These are phyloP conservation scores for Idaea aversata DNA, from an alignment of 2,888 invertebrate genomes.

Conservation along the genomic window DNA sequence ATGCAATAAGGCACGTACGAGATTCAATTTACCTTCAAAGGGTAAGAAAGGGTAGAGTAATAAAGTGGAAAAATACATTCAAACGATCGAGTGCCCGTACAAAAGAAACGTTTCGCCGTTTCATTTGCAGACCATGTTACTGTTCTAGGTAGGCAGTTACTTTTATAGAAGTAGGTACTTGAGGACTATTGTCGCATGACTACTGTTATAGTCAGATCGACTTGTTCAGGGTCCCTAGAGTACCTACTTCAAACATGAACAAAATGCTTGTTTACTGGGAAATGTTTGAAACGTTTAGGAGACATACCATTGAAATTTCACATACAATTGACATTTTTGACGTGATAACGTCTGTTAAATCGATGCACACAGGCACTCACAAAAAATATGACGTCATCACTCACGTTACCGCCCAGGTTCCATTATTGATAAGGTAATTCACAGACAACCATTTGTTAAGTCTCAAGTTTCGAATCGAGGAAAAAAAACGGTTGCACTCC, in stretches of 20 bases:
- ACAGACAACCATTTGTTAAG: too few relatives aligned
- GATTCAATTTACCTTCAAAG: slow-evolving; percentile 24
- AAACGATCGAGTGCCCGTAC: slow-evolving; percentile 21
- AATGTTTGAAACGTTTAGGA: background rate
- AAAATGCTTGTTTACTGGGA: background rate
- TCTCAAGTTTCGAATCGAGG: too few relatives aligned
- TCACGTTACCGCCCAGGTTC: too few relatives aligned
- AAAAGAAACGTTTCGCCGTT: slow-evolving; percentile 22
- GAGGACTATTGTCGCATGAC: background rate
- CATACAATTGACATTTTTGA: too few relatives aligned
- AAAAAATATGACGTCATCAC: too few relatives aligned
- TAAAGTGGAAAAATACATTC: slow-evolving; percentile 22
- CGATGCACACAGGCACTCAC: too few relatives aligned
- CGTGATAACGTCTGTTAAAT: too few relatives aligned
- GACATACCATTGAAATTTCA: too few relatives aligned
- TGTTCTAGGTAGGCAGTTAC: background rate
- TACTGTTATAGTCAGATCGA: background rate
- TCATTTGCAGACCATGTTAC: background rate
- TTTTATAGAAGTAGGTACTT: background rate
- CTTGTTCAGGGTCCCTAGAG: background rate
- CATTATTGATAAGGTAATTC: too few relatives aligned
- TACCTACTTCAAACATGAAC: background rate
- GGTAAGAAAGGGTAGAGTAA: slow-evolving; percentile 23
- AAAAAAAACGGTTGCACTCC: too few relatives aligned
- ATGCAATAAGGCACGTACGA: slow-evolving; percentile 26